Evolutionary conservation across 2,797 vertebrate species (phyloP), one percentile per base, ranked within the genome.

Genomic region (Danio tinwini): DNA sequence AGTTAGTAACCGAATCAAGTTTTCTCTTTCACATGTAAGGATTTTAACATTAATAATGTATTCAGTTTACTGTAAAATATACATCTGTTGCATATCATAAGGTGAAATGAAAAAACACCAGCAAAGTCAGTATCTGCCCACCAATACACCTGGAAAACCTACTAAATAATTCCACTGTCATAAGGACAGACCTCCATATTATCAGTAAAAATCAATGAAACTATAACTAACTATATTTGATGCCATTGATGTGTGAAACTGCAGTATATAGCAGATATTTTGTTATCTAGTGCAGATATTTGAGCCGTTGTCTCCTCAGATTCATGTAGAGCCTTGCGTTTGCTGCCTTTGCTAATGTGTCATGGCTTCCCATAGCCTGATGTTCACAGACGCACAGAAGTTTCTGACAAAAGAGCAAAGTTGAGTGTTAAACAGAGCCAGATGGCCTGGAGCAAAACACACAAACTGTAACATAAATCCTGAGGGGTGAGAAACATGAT

Each of bases 401-500:
- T 63, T 40, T 69, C 44, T 74, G 29, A 63, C 47, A 64, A 53
- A 53, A 64, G 12, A 75, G 47, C n/a, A 52, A 10, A 75, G 72
- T 50, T 62, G 29, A 42, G n/a, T 63, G 59, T 63, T 52, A 53
- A 63, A 75, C n/a, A 42, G 59, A 21, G 59, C 6, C 45, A 49
- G 71, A 58, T 49, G 16, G 29, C 47, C 58, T 19, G 56, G 16
- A 16, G 69, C 47, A 59, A 44, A 78, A 68, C 39, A 64, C 61
- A 80, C 82, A 69, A 74, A 85, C 61, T 61, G 21, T 78, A 81
- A 81, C 84, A 72, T 74, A 39, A 68, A 50, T 85, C 55, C 83
- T 88, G 86, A 82, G 85, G 86, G 81, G 29, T 1, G 1, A 86
- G 21, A 71, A 88, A 75, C 29, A 29, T 29, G 59, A 84, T 86